Percentiles rank a stretch among this genome's conserved stretches.
phyloP scores from a whole-genome alignment of 2,797 vertebrate species.

The Enteromius mattozi region DNA sequence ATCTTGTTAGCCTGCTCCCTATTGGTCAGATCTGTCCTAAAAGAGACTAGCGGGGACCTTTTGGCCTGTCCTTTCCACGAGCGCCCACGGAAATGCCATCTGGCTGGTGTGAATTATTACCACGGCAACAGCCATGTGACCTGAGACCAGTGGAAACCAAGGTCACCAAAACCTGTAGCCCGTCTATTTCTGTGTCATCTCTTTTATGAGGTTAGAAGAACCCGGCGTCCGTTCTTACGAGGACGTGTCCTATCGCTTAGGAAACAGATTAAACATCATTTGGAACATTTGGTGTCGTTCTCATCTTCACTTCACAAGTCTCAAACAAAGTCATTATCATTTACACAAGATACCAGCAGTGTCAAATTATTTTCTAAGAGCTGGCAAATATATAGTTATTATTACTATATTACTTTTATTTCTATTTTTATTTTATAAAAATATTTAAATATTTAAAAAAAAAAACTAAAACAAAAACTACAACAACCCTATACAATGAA shows the following conservation, averaged over 20 bases:
- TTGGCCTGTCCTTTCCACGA: conserved; percentile 83
- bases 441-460: not conserved
- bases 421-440: not conserved
- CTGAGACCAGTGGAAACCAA: conserved; percentile 82
- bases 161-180: conserved; percentile 79
- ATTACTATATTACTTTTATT: not conserved
- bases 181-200: conserved; percentile 63
- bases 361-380: not conserved
- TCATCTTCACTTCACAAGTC: not conserved
- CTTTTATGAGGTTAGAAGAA: conserved; percentile 46
- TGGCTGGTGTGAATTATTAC: conserved; percentile 87
- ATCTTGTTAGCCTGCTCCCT: conserved; percentile 43
- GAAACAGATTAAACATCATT: not conserved
- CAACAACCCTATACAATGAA: not conserved
- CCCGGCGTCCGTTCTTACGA: conserved; percentile 12
- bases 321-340: not conserved
- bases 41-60: conserved; percentile 79
- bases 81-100: conserved; percentile 85
- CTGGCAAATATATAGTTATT: not conserved
- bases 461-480: not conserved
- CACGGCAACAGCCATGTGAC: conserved; percentile 80
- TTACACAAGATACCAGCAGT: not conserved
- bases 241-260: conserved; percentile 19
- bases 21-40: conserved; percentile 74
- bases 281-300: not conserved